Base-by-base conservation (phyloP, 2,888 invertebrate species). In the Andrena trimmerana region DNA sequence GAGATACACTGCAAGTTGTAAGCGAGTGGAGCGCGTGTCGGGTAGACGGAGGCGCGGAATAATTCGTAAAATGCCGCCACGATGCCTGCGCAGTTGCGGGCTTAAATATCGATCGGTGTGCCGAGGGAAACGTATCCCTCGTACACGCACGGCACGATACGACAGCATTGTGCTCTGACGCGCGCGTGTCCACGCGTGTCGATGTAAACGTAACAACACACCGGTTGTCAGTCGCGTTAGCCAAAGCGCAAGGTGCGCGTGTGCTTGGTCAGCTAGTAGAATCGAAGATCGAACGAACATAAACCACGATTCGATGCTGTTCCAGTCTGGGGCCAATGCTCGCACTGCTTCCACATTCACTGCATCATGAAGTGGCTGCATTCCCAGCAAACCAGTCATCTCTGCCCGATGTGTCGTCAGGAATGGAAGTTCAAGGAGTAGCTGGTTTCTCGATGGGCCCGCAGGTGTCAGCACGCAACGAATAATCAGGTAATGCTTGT, bases 291-390 rank as follows among this genome's bases (percentile, higher is more conserved):
- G 67, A 52, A 20, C 5, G 10, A 24, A 63, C 24, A 29, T 72
- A 72, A 76, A 48, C 62, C 27, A 66, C 54, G 60, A 59, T 29
- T 54, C 81, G 80, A 60, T 70, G 33, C n/a, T 77, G 75, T 87
- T 87, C 60, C 94, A 96, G 99, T 99, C 88, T 99, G 99, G 98
- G 99, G 99, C 81, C 97, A 98, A 92, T 99, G 99, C 94, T 98
- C 99, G 8, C 99, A 99, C 95, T 99, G 99, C 95, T 99, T 99
- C 95, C 99, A 99, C 94, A 99, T 99, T 95, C 99, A 99, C 94
- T 99, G 99, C 95, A 99, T 99, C 92, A 98, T 99, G 94, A 99
- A 99, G 96, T 99, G 99, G 99, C 96, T 99, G 69, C 98, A 99
- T 93, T 98, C 99, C 24, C 98, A 98, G 94, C 97, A 97, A 90